Evolutionary conservation across 1,140 invertebrate species (phyloP), one percentile per base, ranked within the genome.

Genomic region (Achroia grisella): DNA sequence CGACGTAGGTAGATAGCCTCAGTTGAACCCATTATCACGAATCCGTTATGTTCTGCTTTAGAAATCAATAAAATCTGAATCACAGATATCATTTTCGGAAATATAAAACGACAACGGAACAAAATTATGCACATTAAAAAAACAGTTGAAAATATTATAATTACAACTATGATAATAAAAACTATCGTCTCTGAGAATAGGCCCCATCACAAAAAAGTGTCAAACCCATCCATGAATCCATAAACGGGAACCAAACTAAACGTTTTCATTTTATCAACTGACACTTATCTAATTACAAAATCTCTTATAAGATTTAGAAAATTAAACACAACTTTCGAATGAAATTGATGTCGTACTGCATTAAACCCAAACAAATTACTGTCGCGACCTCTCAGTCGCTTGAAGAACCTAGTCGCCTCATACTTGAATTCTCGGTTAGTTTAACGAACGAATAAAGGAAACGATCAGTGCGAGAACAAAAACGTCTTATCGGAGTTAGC

Each of bases 401-500:
- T 12, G n/a, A 28, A 27, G 34, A 34, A 34, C 11, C 34, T 28
- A 6, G 40, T 28, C 37, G 14, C 6, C 17, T 6, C 17, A 6
- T 23, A 23, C 17, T 23, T 23, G 17, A 23, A 23, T 23, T 23
- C 14, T 28, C 40, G 36, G 39, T 49, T 39, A 44, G 15, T 32
- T 48, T 50, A 47, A 23, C 41, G 27, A 30, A 47, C 10, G 46
- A 44, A 53, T 49, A 68, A 66, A 65, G 60, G 56, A 56, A 62
- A 68, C 58, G 55, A 62, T 45, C 52, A 61, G 52, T 56, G 61
- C 56, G 48, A 58, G 51, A 52, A 71, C 63, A 66, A 74, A 77
- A 73, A 72, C 68, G 54, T 48, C 66, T 75, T 70, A 78, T 76
- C 71, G 70, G 27, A 52, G 49, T 58, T 32, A 41, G 29, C 58